Evolutionary conservation across 2,888 invertebrate species (phyloP).

Genomic region (Microplitis deprimator): DNA sequence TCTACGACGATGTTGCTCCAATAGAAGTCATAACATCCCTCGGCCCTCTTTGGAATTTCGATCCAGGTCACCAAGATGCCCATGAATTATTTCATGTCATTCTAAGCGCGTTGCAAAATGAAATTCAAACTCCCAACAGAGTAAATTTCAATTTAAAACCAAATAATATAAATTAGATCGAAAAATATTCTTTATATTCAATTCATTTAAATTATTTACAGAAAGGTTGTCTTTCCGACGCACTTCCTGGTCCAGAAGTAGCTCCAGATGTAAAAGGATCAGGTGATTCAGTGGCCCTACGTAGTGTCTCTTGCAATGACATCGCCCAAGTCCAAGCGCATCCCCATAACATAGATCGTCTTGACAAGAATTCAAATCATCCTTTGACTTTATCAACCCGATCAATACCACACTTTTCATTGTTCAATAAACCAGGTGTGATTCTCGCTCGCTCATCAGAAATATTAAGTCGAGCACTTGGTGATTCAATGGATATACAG

Average conservation of each 20-base stretch:
- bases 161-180: slow-evolving; percentile 8
- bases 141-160: slow-evolving; percentile 63
- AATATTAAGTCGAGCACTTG: slow-evolving; percentile 49
- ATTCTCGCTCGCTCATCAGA: slow-evolving; percentile 68
- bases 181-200: not conserved
- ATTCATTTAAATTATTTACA: slow-evolving; percentile 54
- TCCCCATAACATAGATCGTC: slow-evolving; percentile 50
- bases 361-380: slow-evolving; percentile 57
- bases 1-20: slow-evolving; percentile 65
- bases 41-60: slow-evolving; percentile 86
- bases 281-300: slow-evolving; percentile 58
- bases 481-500: slow-evolving; percentile 38
- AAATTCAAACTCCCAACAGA: slow-evolving; percentile 78
- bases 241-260: slow-evolving; percentile 69
- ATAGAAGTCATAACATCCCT: slow-evolving; percentile 75
- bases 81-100: slow-evolving; percentile 93
- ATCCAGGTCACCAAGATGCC: slow-evolving; percentile 93
- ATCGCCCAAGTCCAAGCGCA: slow-evolving; percentile 57
- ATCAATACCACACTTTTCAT: slow-evolving; percentile 58
- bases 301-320: slow-evolving; percentile 67
- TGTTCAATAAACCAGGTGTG: slow-evolving; percentile 63
- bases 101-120: slow-evolving; percentile 91
- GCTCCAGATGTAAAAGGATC: slow-evolving; percentile 57
- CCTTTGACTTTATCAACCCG: slow-evolving; percentile 54
- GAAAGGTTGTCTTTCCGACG: slow-evolving; percentile 85